Base-by-base conservation (phyloP, 1,140 invertebrate species). In the Drosophila asahinai region DNA sequence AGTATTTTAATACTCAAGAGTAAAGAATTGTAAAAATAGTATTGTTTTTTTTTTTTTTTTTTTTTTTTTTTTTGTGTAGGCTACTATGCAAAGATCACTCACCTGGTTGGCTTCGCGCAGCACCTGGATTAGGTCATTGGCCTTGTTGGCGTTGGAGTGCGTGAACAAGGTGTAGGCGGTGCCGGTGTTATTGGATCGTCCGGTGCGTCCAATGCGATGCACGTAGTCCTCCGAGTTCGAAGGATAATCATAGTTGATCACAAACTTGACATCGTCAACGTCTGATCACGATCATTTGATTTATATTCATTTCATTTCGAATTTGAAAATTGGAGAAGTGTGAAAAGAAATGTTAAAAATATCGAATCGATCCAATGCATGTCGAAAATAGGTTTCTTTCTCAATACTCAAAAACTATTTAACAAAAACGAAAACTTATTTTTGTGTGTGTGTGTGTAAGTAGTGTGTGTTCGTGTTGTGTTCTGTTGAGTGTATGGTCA, bases 111-210 rank as follows among this genome's bases (percentile, higher is more conserved):
- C 98, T 94, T 99, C 98, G 87, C 96, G 96, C 52, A 99, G 93
- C 19, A 99, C 98, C 65, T 97, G 95, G 27, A 99, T 96, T 72
- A 99, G 94, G 93, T 99, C 98, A 79, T 95, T 96, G 0, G 98
- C 98, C 93, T 99, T 98, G 76, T 98, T 97, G 15, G 96, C 95
- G 93, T 99, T 99, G 67, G 95, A 96, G 43, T 96, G 96, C 2
- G 99, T 99, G 93, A 99, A 99, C 94, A 99, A 98, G 15, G 99
- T 99, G 93, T 99, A 99, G 1, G 99, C 98, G 2, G 99, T 99
- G 63, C 99, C 99, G 38, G 97, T 98, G 71, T 93, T 98, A 83
- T 98, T 97, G 45, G 97, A 97, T 71, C 99, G 95, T 57, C 98
- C 99, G 49, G 99, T 99, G 91, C 99, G 96, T 60, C 99, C 99